Evolutionary conservation across 1,140 invertebrate species (phyloP).

Genomic region (Globodera ellingtonae): DNA sequence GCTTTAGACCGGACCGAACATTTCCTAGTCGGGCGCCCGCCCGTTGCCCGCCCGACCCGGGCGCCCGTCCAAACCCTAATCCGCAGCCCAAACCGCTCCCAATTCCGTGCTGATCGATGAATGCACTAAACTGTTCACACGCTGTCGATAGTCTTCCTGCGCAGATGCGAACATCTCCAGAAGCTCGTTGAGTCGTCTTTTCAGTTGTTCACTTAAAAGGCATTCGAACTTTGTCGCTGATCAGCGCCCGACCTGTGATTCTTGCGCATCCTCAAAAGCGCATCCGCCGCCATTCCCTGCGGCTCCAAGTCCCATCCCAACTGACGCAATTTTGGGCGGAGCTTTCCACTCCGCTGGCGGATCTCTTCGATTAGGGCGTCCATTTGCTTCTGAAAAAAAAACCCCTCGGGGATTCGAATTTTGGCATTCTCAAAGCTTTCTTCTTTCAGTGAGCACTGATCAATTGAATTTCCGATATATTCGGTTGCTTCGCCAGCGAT

Average conservation of each 20-base stretch:
- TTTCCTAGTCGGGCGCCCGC: too few species aligned
- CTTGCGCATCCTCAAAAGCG: conserved; percentile 42
- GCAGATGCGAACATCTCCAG: conserved; percentile 40
- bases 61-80: too few species aligned
- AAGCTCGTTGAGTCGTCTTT: conserved; percentile 41
- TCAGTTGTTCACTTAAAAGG: conserved; percentile 36
- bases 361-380: conserved; percentile 50
- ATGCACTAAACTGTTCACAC: conserved; percentile 44
- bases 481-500: too few species aligned
- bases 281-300: neutral
- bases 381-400: conserved; percentile 35
- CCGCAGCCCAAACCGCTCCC: too few species aligned
- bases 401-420: neutral
- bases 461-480: too few species aligned
- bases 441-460: too few species aligned
- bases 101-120: too few species aligned
- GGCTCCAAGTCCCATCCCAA: conserved; percentile 35
- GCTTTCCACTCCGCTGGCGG: conserved; percentile 33
- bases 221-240: neutral
- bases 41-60: too few species aligned
- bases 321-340: conserved; percentile 38
- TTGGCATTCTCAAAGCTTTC: too few species aligned
- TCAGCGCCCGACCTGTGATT: conserved; percentile 32
- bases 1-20: too few species aligned
- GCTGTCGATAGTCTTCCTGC: conserved; percentile 50